Evolutionary conservation across 2,113 vertebrate genomes (phyloP).

Genomic region (Hippolais icterina): DNA sequence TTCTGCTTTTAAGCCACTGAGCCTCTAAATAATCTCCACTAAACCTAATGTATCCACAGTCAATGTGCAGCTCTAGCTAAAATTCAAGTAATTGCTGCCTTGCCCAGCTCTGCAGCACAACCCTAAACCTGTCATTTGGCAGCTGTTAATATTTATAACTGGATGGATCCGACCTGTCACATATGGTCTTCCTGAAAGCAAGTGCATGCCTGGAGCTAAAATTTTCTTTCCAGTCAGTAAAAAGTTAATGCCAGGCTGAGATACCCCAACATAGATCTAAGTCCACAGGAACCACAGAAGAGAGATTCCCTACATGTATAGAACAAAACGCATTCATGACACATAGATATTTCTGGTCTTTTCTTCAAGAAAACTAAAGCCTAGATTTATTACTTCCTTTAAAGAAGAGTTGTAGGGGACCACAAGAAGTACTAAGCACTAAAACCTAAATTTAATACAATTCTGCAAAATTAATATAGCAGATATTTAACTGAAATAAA

Average conservation of each 20-base stretch:
- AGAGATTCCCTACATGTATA: neutral
- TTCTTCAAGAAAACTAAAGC: neutral
- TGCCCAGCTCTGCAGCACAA: neutral
- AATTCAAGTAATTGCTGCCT: conserved; percentile 48
- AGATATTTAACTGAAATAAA: neutral
- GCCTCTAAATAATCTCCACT: conserved; percentile 42
- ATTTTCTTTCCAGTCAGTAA: neutral
- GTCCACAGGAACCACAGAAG: neutral
- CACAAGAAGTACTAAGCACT: neutral
- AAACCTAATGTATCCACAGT: conserved; percentile 40
- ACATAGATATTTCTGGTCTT: neutral
- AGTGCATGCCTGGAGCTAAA: neutral
- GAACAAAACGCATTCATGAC: neutral
- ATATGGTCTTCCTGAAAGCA: neutral
- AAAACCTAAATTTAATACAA: neutral
- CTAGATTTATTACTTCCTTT: neutral
- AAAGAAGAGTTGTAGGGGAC: neutral
- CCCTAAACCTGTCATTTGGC: conserved; percentile 9
- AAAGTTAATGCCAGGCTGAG: neutral
- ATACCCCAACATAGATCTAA: neutral
- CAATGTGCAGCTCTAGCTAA: conserved; percentile 9
- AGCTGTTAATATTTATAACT: conserved; percentile 12
- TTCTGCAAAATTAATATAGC: neutral
- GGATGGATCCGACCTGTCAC: neutral
- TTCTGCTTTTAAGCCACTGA: conserved; percentile 60